phyloP scores from a whole-genome alignment of 2,888 invertebrate genomes.

The Pyrrhosoma nymphula region DNA sequence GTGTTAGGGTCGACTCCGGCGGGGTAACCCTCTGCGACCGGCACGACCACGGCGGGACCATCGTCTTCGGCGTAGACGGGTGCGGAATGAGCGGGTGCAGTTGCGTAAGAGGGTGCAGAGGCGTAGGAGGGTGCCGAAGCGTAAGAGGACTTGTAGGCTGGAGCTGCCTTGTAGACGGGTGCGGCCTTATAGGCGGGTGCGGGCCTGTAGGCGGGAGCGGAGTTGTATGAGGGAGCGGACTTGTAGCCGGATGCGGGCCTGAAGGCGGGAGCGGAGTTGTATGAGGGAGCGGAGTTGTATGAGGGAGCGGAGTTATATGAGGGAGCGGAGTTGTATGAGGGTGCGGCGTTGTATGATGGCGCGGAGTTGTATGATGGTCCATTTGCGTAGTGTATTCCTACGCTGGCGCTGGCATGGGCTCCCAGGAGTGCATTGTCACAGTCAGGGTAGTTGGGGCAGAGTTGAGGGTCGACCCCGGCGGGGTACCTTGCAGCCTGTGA shows the following conservation, averaged over 20 bases:
- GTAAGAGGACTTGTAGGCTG: background rate
- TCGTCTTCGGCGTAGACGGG: background rate
- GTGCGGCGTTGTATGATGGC: background rate
- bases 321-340: background rate
- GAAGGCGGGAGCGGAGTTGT: background rate
- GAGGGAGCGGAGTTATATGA: background rate
- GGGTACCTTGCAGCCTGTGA: constrained; percentile 28
- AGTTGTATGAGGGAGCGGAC: background rate
- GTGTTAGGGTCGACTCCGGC: constrained; percentile 5
- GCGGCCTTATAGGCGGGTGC: background rate
- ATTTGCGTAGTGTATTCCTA: background rate
- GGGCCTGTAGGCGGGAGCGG: background rate
- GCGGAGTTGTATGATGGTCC: background rate
- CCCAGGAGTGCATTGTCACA: constrained; percentile 41
- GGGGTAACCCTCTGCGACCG: background rate
- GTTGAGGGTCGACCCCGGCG: constrained; percentile 17
- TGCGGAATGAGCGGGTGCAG: background rate
- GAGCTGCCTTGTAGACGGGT: background rate
- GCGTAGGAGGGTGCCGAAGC: background rate
- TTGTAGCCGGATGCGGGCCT: background rate
- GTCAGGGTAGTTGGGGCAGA: constrained; percentile 45
- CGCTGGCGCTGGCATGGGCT: constrained; percentile 28
- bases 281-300: background rate
- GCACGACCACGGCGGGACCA: background rate
- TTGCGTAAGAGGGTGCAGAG: background rate